Evolutionary conservation across 2,797 vertebrate species (phyloP).

Genomic region (Hyperoplus lanceolatus): DNA sequence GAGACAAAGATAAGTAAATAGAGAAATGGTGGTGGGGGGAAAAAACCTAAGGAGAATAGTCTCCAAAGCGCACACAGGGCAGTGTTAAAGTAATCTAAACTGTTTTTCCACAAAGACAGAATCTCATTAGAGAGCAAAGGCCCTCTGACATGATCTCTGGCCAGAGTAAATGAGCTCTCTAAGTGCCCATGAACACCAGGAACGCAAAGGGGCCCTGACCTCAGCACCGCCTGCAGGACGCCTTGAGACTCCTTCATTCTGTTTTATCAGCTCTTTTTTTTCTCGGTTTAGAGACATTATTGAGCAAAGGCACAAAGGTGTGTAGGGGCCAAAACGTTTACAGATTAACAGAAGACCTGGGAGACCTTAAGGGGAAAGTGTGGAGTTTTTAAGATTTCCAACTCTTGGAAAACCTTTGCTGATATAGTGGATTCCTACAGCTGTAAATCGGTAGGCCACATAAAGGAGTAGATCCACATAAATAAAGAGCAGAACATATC

Average conservation of each 20-base stretch:
- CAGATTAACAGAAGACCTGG: slow-evolving; percentile 10
- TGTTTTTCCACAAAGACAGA: slow-evolving; percentile 29
- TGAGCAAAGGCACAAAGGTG: slow-evolving; percentile 16
- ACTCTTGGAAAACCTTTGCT: slow-evolving; percentile 16
- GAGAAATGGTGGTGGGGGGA: neutral
- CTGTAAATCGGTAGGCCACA: neutral
- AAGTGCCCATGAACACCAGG: slow-evolving; percentile 44
- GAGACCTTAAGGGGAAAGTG: neutral
- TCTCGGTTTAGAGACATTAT: slow-evolving; percentile 34
- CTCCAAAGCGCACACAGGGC: neutral
- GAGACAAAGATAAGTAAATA: neutral
- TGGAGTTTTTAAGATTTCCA: neutral
- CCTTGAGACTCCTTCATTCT: slow-evolving; percentile 32
- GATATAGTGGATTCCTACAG: neutral
- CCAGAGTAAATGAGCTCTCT: slow-evolving; percentile 44
- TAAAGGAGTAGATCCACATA: neutral
- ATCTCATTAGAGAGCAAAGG: slow-evolving; percentile 36
- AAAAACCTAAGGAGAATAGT: neutral
- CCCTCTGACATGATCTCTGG: slow-evolving; percentile 44
- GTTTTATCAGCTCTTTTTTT: slow-evolving; percentile 57
- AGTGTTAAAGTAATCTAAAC: neutral
- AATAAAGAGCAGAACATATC: slow-evolving; percentile 13
- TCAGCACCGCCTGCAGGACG: slow-evolving; percentile 48
- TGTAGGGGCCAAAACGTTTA: slow-evolving; percentile 5
- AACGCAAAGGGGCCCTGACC: slow-evolving; percentile 49